These are phyloP conservation scores for Mesaphorura yosii DNA, from an alignment of 1,140 invertebrate species.

Conservation along the genomic window DNA sequence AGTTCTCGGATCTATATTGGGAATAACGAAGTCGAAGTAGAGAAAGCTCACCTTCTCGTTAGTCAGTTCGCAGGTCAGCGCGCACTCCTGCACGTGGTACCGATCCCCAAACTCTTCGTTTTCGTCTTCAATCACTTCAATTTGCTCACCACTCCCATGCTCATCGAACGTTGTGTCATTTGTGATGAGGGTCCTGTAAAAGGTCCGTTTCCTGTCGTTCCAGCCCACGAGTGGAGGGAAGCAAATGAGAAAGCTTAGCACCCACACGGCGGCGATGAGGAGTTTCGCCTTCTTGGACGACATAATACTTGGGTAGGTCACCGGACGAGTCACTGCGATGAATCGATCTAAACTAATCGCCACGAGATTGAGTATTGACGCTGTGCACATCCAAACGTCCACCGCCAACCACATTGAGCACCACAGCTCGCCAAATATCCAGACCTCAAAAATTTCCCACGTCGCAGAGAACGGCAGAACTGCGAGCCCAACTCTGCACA, in stretches of 20 bases:
- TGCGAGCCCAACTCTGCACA: slow-evolving; percentile 64
- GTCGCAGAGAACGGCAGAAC: slow-evolving; percentile 83
- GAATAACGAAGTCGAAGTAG: no score
- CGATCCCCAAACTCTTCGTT: background rate
- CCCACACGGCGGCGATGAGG: slow-evolving; percentile 82
- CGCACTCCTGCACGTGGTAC: slow-evolving; percentile 41
- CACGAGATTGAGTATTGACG: slow-evolving; percentile 65
- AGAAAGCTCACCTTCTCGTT: slow-evolving; percentile 57
- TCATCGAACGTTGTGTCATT: slow-evolving; percentile 1
- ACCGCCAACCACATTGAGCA: slow-evolving; percentile 85
- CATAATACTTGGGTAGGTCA: slow-evolving; percentile 85
- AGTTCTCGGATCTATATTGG: no score
- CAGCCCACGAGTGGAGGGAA: slow-evolving; percentile 81
- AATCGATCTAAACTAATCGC: slow-evolving; percentile 81
- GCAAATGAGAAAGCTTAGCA: slow-evolving; percentile 89
- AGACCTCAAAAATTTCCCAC: slow-evolving; percentile 66
- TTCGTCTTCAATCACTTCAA: background rate
- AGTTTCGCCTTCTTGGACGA: slow-evolving; percentile 73
- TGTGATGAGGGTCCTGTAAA: slow-evolving; percentile 15
- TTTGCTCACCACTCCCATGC: background rate
- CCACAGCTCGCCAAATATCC: slow-evolving; percentile 85
- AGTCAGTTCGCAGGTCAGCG: slow-evolving; percentile 77
- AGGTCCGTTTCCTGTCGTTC: slow-evolving; percentile 55
- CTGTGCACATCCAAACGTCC: slow-evolving; percentile 94
- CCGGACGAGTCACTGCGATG: slow-evolving; percentile 83